Base-by-base conservation (phyloP, 2,113 vertebrate genomes). In the Sula dactylatra region DNA sequence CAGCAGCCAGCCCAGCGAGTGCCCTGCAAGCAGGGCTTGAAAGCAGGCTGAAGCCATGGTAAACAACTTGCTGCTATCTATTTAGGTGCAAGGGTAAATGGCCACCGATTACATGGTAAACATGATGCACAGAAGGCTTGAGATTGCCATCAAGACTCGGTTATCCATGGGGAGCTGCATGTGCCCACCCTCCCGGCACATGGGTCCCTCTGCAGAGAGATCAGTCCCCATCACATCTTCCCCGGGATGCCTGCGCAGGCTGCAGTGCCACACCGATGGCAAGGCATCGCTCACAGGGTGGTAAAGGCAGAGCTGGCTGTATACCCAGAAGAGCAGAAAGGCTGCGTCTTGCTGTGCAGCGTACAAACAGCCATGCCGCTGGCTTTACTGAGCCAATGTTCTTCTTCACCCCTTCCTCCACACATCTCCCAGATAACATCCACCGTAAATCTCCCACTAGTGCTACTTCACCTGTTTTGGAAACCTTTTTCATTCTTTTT, bases 321-420 rank as follows among this genome's bases (percentile, higher is more conserved):
- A 10, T n/a, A 9, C 6, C 13, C 13, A 13, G 29, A 44, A 14
- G 73, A 34, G 65, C 89, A 67, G 70, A 50, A 31, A 27, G 67
- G 40, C 36, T 44, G 11, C 11, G 25, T 50, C 50, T 82, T 61
- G 25, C 44, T 10, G 21, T 10, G 56, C 29, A 31, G 52, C 0
- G 0, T 2, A 34, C 56, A 67, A 29, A 47, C 50, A 27, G 25
- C 59, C 10, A 25, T 5, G 1, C n/a, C 2, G 1, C 0, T 0
- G 36, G 40, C 58, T 62, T 22, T 36, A 27, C 80, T 65, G 16
- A 93, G 79, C 84, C 7, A 2, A 17, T 49, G 71, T 50, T 83
- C 59, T 87, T 58, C 92, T 40, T 71, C 91, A 65, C 52, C 86
- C 76, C 40, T 64, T 66, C 67, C 78, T 88, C 66, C 90, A 93